phyloP scores from a whole-genome alignment of 1,140 invertebrate species.

The Neoseiulus cucumeris region DNA sequence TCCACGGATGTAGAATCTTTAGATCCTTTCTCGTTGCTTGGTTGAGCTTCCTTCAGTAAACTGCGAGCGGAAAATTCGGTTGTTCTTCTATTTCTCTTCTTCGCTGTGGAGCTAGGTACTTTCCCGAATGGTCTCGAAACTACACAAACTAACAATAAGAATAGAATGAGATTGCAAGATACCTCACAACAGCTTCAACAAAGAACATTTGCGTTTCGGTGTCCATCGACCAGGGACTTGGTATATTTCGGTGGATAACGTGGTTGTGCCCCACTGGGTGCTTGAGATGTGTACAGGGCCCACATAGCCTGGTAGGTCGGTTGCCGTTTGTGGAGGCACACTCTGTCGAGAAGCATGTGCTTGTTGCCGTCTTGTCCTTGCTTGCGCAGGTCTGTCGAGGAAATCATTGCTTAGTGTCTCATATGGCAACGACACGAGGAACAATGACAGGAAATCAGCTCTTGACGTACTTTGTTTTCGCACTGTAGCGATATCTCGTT shows the following conservation, averaged over 20 bases:
- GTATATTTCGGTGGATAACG: conserved; percentile 63
- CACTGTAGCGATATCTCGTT: conserved; percentile 81
- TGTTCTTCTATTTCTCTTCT: too few species aligned
- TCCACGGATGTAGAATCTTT: conserved; percentile 22
- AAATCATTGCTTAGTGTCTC: too few species aligned
- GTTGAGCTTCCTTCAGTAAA: conserved; percentile 31
- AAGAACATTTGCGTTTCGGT: conserved; percentile 75
- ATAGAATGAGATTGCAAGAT: too few species aligned
- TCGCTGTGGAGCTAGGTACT: too few species aligned
- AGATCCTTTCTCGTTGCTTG: conserved; percentile 21
- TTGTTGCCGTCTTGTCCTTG: conserved; percentile 74
- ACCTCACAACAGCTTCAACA: conserved; percentile 90
- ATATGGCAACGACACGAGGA: neutral
- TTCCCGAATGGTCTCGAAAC: too few species aligned
- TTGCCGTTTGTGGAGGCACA: conserved; percentile 90
- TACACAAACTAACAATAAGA: too few species aligned
- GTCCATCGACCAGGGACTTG: conserved; percentile 65
- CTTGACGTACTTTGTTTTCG: conserved; percentile 65
- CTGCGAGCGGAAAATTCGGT: conserved; percentile 16
- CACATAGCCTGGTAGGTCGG: conserved; percentile 80
- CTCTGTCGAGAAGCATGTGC: conserved; percentile 87
- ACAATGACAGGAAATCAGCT: neutral
- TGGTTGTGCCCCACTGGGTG: conserved; percentile 64
- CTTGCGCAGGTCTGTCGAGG: conserved; percentile 70
- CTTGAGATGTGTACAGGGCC: conserved; percentile 44